phyloP scores from a whole-genome alignment of 2,113 vertebrate genomes.

The Bungarus multicinctus region DNA sequence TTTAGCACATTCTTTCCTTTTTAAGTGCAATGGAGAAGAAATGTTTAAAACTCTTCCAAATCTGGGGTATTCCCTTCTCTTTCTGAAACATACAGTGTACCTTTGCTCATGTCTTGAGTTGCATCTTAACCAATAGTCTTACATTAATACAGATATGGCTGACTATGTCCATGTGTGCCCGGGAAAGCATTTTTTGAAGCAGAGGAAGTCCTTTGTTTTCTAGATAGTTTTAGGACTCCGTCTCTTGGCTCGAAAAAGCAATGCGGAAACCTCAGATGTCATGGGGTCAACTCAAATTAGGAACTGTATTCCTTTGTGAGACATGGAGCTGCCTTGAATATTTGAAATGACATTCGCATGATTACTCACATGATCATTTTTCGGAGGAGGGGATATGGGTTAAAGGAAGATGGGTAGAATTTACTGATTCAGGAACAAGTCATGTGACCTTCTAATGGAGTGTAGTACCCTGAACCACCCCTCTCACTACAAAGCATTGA shows the following conservation, averaged over 20 bases:
- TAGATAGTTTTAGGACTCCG: background rate
- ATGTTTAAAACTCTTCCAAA: background rate
- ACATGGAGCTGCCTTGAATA: constrained; percentile 15
- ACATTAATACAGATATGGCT: background rate
- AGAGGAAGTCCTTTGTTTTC: background rate
- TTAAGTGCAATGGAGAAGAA: background rate
- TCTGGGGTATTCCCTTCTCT: background rate
- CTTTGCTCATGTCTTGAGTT: background rate
- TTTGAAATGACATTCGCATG: constrained; percentile 18
- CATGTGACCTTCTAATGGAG: background rate
- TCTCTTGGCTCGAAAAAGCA: background rate
- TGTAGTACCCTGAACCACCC: background rate
- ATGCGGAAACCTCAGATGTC: constrained; percentile 11
- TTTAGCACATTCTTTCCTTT: background rate
- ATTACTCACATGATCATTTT: constrained; percentile 7
- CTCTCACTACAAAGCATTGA: background rate
- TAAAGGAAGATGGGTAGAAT: background rate
- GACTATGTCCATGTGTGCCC: background rate
- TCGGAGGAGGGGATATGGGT: background rate
- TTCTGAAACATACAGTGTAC: background rate
- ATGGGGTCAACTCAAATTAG: constrained; percentile 6
- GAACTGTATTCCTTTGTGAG: background rate
- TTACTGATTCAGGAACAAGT: background rate
- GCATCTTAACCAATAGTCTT: background rate
- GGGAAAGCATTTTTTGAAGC: background rate